Conservation (phyloP, 2,797 vertebrate species). For the Karalla daura region DNA sequence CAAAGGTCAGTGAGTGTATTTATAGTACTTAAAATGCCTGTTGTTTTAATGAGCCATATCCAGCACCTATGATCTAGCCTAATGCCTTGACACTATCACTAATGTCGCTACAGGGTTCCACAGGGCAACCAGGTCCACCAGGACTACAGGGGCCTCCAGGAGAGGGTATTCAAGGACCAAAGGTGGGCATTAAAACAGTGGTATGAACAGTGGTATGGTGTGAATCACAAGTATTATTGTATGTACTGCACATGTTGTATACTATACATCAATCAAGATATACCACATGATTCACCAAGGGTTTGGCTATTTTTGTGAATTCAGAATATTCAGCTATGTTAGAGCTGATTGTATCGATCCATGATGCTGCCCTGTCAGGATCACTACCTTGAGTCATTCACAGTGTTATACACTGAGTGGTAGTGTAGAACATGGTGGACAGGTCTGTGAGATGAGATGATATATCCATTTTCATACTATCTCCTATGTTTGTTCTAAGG, state of each 20-base stretch:
- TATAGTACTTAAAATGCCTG: neutral
- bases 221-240: too few species aligned
- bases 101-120: slow-evolving; percentile 83
- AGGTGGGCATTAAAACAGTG: slow-evolving; percentile 83
- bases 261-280: too few species aligned
- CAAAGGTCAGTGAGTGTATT: slow-evolving; percentile 83
- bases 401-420: neutral
- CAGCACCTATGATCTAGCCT: neutral
- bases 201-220: neutral
- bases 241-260: neutral
- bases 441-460: neutral
- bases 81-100: too few species aligned
- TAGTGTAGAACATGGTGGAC: neutral
- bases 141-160: slow-evolving; percentile 85
- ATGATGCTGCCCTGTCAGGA: neutral
- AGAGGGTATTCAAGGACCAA: slow-evolving; percentile 88
- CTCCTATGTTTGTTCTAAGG: slow-evolving; percentile 69
- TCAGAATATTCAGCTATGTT: neutral
- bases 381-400: neutral
- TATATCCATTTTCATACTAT: neutral
- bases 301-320: neutral
- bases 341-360: neutral
- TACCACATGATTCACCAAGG: neutral
- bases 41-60: neutral
- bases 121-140: slow-evolving; percentile 83